These are phyloP conservation scores for Heterodera filipjevi DNA, from an alignment of 2,888 invertebrate genomes.

Conservation along the genomic window DNA sequence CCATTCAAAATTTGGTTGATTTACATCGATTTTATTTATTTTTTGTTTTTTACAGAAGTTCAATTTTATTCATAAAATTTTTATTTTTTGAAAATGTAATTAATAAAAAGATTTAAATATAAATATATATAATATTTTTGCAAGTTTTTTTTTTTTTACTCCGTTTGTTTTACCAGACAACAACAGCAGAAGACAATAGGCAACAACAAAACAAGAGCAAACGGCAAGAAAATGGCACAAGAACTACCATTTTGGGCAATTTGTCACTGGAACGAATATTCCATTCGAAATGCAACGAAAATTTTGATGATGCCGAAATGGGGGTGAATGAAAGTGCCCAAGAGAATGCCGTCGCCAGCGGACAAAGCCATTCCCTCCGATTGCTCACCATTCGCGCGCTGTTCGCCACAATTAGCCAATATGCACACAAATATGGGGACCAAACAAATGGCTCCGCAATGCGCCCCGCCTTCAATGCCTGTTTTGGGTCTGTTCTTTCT, in stretches of 20 bases:
- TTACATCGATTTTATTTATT: too few relatives aligned
- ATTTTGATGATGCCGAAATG: background rate
- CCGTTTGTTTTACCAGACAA: too few relatives aligned
- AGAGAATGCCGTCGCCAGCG: background rate
- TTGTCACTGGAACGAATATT: background rate
- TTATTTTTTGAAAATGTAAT: too few relatives aligned
- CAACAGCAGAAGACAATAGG: too few relatives aligned
- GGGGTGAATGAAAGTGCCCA: background rate
- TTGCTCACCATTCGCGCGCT: slow-evolving; percentile 22
- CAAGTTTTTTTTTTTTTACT: too few relatives aligned
- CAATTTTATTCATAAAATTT: too few relatives aligned
- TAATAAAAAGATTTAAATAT: too few relatives aligned
- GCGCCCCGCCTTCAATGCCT: slow-evolving; percentile 40
- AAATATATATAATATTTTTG: too few relatives aligned
- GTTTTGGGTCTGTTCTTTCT: slow-evolving; percentile 39
- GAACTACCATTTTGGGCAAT: background rate
- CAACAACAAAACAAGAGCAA: too few relatives aligned
- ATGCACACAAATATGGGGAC: slow-evolving; percentile 43
- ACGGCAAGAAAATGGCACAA: too few relatives aligned
- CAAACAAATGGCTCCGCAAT: background rate
- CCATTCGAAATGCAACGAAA: background rate
- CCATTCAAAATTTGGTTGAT: too few relatives aligned
- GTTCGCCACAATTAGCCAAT: slow-evolving; percentile 1
- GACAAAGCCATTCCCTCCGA: background rate
- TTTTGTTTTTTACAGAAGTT: too few relatives aligned